Evolutionary conservation across 2,888 invertebrate species (phyloP).

Genomic region (Cheilosia soror): DNA sequence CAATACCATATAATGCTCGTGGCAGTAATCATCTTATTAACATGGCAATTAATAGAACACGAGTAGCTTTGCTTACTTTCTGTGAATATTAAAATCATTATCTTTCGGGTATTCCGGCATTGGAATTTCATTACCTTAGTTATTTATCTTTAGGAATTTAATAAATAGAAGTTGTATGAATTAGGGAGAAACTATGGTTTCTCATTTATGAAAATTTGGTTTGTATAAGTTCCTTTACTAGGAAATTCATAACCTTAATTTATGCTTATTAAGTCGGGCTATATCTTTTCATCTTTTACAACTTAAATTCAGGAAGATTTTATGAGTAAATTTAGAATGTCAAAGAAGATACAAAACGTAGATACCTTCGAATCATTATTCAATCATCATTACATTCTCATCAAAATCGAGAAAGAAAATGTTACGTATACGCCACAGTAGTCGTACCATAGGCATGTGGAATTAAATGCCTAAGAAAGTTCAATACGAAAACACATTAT

Average conservation of each 20-base stretch:
- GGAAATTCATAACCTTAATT: too few relatives aligned
- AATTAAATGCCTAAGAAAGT: too few relatives aligned
- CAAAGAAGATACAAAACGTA: not conserved
- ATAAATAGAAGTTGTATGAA: not conserved
- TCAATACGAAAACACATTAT: too few relatives aligned
- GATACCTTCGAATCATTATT: not conserved
- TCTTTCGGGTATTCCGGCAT: not conserved
- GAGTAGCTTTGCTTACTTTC: not conserved
- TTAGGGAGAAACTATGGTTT: too few relatives aligned
- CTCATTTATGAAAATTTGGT: too few relatives aligned
- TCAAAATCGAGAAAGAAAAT: not conserved
- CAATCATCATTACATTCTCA: not conserved
- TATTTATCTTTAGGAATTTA: not conserved
- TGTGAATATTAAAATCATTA: not conserved
- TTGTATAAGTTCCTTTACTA: too few relatives aligned
- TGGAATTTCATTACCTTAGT: conserved; percentile 18
- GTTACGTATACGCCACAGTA: not conserved
- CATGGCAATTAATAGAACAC: conserved; percentile 2
- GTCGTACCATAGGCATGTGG: too few relatives aligned
- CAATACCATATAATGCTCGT: not conserved
- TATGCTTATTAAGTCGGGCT: too few relatives aligned
- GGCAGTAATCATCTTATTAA: conserved; percentile 3
- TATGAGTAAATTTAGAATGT: not conserved
- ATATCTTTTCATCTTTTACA: too few relatives aligned
- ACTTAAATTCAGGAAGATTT: not conserved